Percentiles rank a stretch among this genome's conserved stretches.
phyloP scores from a whole-genome alignment of 2,113 vertebrate species.

The Jaculus jaculus region DNA sequence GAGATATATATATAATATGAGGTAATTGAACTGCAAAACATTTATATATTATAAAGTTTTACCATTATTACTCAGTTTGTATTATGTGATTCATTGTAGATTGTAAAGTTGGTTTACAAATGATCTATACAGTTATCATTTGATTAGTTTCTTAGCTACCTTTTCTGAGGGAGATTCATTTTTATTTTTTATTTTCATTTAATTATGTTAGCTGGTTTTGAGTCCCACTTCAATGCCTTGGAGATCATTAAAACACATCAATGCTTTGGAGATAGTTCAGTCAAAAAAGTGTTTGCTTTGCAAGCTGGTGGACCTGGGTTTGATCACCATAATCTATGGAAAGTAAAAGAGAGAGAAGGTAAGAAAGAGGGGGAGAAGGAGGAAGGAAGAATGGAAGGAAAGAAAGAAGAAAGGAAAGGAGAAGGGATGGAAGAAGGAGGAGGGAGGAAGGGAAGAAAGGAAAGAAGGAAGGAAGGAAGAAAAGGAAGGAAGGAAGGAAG shows the following conservation, averaged over 20 bases:
- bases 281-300: too few relatives aligned
- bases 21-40: neutral
- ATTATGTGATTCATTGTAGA: neutral
- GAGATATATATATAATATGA: neutral
- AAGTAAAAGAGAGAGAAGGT: too few relatives aligned
- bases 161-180: constrained; percentile 43
- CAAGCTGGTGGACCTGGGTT: too few relatives aligned
- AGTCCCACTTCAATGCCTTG: neutral
- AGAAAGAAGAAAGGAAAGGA: too few relatives aligned
- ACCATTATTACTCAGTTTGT: neutral
- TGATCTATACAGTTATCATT: neutral
- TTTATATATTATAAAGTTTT: too few relatives aligned
- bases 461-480: too few relatives aligned
- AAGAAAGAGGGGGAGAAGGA: too few relatives aligned
- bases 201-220: neutral
- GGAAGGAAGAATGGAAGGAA: too few relatives aligned
- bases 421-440: too few relatives aligned
- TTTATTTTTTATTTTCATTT: neutral
- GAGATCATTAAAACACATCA: constrained; percentile 3
- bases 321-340: too few relatives aligned
- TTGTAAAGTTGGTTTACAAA: neutral
- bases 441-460: too few relatives aligned
- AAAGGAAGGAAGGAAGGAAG: too few relatives aligned
- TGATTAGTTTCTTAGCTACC: neutral
- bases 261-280: neutral